A percentile compares a stretch with the other conserved stretches of the same genome.
Evolutionary conservation across 2,797 vertebrate species (phyloP).

Genomic region (Labroides dimidiatus): DNA sequence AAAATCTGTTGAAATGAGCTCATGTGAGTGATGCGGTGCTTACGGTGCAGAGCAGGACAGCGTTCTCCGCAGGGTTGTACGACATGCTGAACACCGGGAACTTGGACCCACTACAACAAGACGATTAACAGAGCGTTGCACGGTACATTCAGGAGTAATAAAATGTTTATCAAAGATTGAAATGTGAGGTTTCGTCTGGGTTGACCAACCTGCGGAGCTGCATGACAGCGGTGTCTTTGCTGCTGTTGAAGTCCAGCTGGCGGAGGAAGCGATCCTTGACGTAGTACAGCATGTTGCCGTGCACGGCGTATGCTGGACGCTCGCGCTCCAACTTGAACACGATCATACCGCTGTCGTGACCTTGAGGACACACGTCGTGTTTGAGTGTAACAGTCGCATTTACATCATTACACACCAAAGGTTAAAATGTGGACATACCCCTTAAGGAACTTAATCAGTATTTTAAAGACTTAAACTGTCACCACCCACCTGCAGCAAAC

Average conservation of each 20-base stretch:
- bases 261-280: constrained; percentile 97
- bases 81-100: constrained; percentile 99
- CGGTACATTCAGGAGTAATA: neutral
- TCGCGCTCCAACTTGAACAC: constrained; percentile 97
- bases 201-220: constrained; percentile 91
- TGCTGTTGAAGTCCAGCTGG: constrained; percentile 96
- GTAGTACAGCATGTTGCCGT: constrained; percentile 93
- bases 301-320: constrained; percentile 94
- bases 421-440: neutral
- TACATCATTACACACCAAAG: neutral
- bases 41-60: constrained; percentile 95
- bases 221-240: constrained; percentile 97
- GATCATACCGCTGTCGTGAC: constrained; percentile 97
- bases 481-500: constrained; percentile 91
- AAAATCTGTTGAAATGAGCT: too few species aligned
- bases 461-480: neutral
- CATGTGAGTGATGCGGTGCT: constrained; percentile 53
- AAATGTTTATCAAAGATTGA: neutral
- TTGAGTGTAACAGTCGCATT: neutral
- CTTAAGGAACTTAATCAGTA: too few species aligned
- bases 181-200: too few species aligned
- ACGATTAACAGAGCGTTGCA: neutral
- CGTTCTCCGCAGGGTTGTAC: constrained; percentile 96
- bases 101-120: constrained; percentile 89
- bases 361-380: constrained; percentile 64